Evolutionary conservation across 2,113 vertebrate species (phyloP), one percentile per base, ranked within the genome.

Genomic region (Circaetus cinerascens): DNA sequence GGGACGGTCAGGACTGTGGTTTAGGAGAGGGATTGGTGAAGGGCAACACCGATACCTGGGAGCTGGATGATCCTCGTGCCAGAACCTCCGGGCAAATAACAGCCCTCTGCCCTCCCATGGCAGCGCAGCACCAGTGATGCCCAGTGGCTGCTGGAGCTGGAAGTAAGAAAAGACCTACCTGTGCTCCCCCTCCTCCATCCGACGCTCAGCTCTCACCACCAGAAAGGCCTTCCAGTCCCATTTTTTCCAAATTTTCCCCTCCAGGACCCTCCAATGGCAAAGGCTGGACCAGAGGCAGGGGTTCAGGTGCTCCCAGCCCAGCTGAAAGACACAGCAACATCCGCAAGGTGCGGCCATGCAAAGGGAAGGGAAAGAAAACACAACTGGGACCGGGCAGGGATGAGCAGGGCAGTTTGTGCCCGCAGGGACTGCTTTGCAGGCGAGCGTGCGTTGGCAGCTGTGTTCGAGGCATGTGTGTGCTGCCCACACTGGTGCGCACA

Each of bases 311-410:
- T 51, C 62, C 38, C 34, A 45, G 34, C 34, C 38, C 38, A 18
- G 55, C 7, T 1, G 3, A 45, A 60, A 62, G 45, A 41, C 51
- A 25, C 0, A 19, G n/a, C 34, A 29, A 18, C 43, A 40, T 80
- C 57, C 1, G 0, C 2, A 18, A 59, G 43, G 15, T n/a, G 40
- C 18, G 1, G 46, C 46, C 43, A 13, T 30, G 41, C 17, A 43
- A 57, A 74, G 40, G 48, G 75, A 63, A 55, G 50, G 23, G 53
- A n/a, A 56, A n/a, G 36, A 66, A 57, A 45, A 46, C 12, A 2
- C 38, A 68, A 14, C 27, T 15, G 15, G 67, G 86, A 48, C n/a
- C 48, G 22, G 76, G 13, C 25, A 45, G 41, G 56, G 50, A 25
- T 11, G 16, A 56, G 22, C 68, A n/a, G 50, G 40, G 46, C 1